Base-by-base conservation (phyloP, 1,140 invertebrate genomes). In the Papilio polytes region DNA sequence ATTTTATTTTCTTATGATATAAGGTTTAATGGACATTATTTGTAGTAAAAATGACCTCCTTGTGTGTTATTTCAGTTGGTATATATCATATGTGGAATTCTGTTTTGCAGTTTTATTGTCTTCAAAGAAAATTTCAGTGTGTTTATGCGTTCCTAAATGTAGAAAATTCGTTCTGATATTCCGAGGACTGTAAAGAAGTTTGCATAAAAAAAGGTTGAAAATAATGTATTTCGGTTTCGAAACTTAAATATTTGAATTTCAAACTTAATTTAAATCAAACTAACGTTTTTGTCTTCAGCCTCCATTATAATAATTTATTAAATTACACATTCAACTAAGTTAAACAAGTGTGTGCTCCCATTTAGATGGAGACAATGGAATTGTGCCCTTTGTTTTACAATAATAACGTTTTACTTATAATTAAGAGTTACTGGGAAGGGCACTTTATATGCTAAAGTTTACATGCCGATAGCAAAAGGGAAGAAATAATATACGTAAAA, bases 311-410 rank as follows among this genome's bases (percentile, higher is more conserved):
- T 70, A 70, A 70, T 70, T 70, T 31, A 31, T 70, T 31, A 70
- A 70, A 31, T 36, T 70, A 70, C 12, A 70, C 26, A 70, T 70
- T 70, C 63, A 63, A 63, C 22, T 70, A 31, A 70, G 63, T 70
- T 36, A 70, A 70, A 70, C 63, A 70, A 70, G 63, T 70, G 63
- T 26, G 63, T 70, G 63, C 22, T 70, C 63, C 63, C 63, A 70
- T 70, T 70, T 70, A 31, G 26, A 70, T 31, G 31, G 12, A 31
- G 63, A 70, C 63, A 70, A 70, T 70, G 6, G 63, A 31, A 70
- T 0, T 15, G 13, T 70, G 63, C 22, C 18, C 63, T 70, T 70
- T 70, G 26, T 70, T 70, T 31, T 70, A 70, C 26, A 70, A 31
- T 70, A 70, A 70, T 36, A 70, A 70, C 13, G 63, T 70, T 70